A percentile compares a stretch with the other conserved stretches of the same genome.
phyloP scores from a whole-genome alignment of 2,113 vertebrate species.

The Pampusana beccarii region DNA sequence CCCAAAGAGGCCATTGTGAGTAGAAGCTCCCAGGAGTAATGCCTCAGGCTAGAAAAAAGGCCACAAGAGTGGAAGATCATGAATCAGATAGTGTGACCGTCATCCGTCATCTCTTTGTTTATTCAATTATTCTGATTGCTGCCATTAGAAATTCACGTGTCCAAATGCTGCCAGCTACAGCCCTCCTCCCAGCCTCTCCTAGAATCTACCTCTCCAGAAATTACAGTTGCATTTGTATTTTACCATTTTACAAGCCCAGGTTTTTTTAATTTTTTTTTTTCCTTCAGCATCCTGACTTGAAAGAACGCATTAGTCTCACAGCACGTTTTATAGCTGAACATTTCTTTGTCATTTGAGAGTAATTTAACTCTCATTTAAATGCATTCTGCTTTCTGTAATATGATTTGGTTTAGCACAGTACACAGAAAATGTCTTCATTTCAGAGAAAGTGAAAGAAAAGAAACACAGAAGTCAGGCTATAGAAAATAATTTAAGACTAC shows the following conservation, averaged over 20 bases:
- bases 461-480: background rate
- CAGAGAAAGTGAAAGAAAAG: background rate
- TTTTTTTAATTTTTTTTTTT: background rate
- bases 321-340: background rate
- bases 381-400: constrained; percentile 25
- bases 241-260: background rate
- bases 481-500: background rate
- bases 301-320: background rate
- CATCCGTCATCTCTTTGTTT: background rate
- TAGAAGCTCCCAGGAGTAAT: background rate
- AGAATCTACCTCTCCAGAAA: background rate
- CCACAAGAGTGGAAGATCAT: background rate
- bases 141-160: background rate
- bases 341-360: constrained; percentile 1
- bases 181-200: background rate
- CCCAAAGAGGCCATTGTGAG: background rate
- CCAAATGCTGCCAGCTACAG: background rate
- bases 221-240: background rate
- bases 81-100: background rate
- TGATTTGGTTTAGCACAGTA: constrained; percentile 23
- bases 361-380: constrained; percentile 42
- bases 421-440: constrained; percentile 2
- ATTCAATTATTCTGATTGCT: background rate
- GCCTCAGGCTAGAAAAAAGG: background rate
- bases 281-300: background rate